Percentiles rank a stretch among this genome's conserved stretches.
These are phyloP conservation scores for Agriotes lineatus DNA, from an alignment of 2,888 invertebrate species.

Conservation along the genomic window DNA sequence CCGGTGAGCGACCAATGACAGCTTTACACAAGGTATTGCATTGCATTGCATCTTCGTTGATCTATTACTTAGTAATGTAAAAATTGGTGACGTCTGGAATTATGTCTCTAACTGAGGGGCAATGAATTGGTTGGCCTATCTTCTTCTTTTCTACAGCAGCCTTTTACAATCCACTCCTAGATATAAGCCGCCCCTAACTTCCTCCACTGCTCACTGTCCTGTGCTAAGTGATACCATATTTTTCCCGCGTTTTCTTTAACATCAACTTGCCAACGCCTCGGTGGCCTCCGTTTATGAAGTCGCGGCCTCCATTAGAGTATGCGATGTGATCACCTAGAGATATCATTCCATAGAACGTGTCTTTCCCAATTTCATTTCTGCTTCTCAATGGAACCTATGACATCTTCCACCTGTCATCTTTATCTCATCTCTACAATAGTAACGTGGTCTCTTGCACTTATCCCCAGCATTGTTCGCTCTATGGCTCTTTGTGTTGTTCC, in stretches of 20 bases:
- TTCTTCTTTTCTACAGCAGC: neutral
- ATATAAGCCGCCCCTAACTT: neutral
- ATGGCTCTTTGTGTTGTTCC: too few relatives aligned
- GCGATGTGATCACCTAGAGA: neutral
- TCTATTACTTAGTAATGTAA: too few relatives aligned
- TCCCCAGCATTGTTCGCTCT: too few relatives aligned
- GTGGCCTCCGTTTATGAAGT: neutral
- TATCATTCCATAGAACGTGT: neutral
- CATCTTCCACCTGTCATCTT: too few relatives aligned
- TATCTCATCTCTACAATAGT: too few relatives aligned
- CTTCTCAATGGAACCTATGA: neutral
- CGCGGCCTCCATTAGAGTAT: neutral
- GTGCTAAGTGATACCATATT: neutral
- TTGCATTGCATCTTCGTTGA: too few relatives aligned
- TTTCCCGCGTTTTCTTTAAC: neutral
- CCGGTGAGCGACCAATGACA: too few relatives aligned
- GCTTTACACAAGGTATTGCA: too few relatives aligned
- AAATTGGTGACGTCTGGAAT: too few relatives aligned
- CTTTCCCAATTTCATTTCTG: neutral
- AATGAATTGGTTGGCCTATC: too few relatives aligned
- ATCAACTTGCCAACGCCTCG: neutral
- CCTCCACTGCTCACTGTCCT: neutral
- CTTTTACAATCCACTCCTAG: neutral
- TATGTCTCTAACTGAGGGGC: too few relatives aligned
- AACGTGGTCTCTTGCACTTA: too few relatives aligned